A percentile compares a stretch with the other conserved stretches of the same genome.
Evolutionary conservation across 1,140 invertebrate genomes (phyloP).

Genomic region (Leptonema lineaticorne): DNA sequence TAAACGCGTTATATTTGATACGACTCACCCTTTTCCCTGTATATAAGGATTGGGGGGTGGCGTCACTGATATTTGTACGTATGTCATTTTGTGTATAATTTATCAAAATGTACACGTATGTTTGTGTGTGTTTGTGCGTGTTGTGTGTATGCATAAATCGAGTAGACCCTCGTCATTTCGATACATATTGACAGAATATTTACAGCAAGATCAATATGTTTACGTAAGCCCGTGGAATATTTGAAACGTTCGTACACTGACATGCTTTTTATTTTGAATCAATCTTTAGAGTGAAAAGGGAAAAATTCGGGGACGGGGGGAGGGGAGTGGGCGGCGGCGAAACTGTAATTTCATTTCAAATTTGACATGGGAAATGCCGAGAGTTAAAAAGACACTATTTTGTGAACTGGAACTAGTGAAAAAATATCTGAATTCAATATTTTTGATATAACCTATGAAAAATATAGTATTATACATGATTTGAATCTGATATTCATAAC

Average conservation of each 20-base stretch:
- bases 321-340: background rate
- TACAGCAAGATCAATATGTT: conserved; percentile 28
- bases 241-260: conserved; percentile 9
- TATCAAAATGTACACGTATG: too few relatives aligned
- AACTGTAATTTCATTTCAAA: conserved; percentile 19
- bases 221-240: conserved; percentile 28
- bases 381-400: conserved; percentile 6
- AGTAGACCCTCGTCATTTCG: conserved; percentile 23
- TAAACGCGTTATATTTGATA: too few relatives aligned
- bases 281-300: conserved; percentile 11
- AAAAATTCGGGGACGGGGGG: too few relatives aligned
- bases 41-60: too few relatives aligned
- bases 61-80: too few relatives aligned
- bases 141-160: background rate
- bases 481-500: too few relatives aligned
- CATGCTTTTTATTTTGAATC: conserved; percentile 23
- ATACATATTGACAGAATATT: conserved; percentile 28
- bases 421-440: background rate
- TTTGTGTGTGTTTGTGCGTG: too few relatives aligned
- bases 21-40: too few relatives aligned
- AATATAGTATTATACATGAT: too few relatives aligned
- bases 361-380: conserved; percentile 13
- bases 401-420: too few relatives aligned
- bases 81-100: too few relatives aligned
- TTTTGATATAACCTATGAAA: too few relatives aligned